These are phyloP conservation scores for Centruroides vittatus DNA, from an alignment of 1,140 invertebrate genomes.

Conservation along the genomic window DNA sequence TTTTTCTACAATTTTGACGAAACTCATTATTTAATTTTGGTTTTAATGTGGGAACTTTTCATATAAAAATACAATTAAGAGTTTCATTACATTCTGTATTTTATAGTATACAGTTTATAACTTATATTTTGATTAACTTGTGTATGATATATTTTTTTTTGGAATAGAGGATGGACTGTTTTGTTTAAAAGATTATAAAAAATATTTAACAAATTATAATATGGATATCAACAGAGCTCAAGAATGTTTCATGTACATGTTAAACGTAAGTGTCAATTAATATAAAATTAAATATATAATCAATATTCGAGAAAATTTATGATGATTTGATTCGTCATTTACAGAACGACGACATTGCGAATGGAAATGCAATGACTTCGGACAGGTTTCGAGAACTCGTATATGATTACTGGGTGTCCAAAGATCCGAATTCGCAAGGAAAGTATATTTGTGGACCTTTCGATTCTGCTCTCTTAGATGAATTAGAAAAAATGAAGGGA, in stretches of 20 bases:
- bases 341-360: constrained; percentile 20
- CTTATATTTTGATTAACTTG: no score
- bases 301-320: no score
- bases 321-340: background rate
- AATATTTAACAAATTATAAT: constrained; percentile 21
- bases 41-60: no score
- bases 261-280: constrained; percentile 18
- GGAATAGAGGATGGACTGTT: constrained; percentile 24
- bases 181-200: constrained; percentile 26
- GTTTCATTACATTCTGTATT: no score
- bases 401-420: constrained; percentile 23
- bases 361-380: constrained; percentile 22
- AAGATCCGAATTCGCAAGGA: constrained; percentile 17
- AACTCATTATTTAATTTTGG: no score
- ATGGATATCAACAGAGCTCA: constrained; percentile 23
- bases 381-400: constrained; percentile 22
- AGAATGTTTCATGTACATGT: constrained; percentile 24
- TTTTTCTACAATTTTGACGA: no score
- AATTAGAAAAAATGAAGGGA: constrained; percentile 17
- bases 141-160: background rate
- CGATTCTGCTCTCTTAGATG: constrained; percentile 17
- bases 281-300: no score
- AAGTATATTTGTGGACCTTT: constrained; percentile 26
- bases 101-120: no score
- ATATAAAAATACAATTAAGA: no score